Evolutionary conservation across 1,140 invertebrate species (phyloP), one percentile per base, ranked within the genome.

Genomic region (Diploscapter pachys): DNA sequence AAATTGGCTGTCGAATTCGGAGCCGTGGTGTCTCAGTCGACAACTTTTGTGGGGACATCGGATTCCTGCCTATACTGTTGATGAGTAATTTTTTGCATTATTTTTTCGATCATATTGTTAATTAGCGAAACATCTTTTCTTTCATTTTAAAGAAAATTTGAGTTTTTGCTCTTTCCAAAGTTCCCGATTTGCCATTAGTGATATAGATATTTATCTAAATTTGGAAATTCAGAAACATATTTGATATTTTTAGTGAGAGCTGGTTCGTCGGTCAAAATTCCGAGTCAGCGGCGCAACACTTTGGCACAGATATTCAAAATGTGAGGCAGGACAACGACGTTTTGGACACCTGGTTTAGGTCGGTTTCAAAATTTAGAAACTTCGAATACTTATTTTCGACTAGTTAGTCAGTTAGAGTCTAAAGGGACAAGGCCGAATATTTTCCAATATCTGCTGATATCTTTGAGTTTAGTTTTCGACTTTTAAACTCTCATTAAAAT

Each of bases 11-110:
- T 91, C 92, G 65, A 92, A 93, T 79, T 93, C 94, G 64, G 89
- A 88, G 8, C 86, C 87, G 52, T 87, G 87, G 83, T 85, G 84
- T 75, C 65, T 84, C 50, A 84, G 82, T 63, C 88, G 96, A 11
- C 96, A 99, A 86, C 88, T 99, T 3, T 97, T 95, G 94, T 99
- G 97, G 97, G 97, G 97, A 5, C 97, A 99, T 88, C 89, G 93
- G 66, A 97, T 99, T 82, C 97, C 97, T 3, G 95, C 95, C 0
- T 99, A 65, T 48, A 6, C 5, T n/a, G 6, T 8, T 8, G 11
- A 5, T 52, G 64, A 52, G 31, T 8, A 69, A n/a, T 52, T 54
- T 72, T 31, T 31, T 31, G 31, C 31, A 31, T 31, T 31, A 31
- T 31, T 31, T 31, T 31, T 31, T 31, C 31, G 31, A 31, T 31